Conservation (phyloP, 2,113 vertebrate genomes). For the Pycnonotus jocosus region DNA sequence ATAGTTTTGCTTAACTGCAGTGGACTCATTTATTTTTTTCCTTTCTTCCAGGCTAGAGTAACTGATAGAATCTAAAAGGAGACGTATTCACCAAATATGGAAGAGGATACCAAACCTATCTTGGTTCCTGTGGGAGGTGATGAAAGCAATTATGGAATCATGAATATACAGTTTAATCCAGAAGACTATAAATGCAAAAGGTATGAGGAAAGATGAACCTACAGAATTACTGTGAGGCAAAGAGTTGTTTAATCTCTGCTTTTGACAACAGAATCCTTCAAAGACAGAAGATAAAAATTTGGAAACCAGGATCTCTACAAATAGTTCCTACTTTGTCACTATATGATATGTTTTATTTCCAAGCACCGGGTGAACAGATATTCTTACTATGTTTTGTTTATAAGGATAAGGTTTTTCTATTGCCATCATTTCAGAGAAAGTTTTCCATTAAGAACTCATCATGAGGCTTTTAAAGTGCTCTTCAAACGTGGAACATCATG, state of each 20-base stretch:
- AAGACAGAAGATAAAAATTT: not conserved
- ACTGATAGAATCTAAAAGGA: not conserved
- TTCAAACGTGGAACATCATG: not conserved
- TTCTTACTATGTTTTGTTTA: not conserved
- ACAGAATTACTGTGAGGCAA: not conserved
- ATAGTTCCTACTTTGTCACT: not conserved
- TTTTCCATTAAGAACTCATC: not conserved
- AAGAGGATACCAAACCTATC: conserved; percentile 55
- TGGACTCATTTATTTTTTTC: not conserved
- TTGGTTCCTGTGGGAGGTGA: conserved; percentile 46
- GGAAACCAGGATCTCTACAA: not conserved
- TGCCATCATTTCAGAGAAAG: not conserved
- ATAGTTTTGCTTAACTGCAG: not conserved
- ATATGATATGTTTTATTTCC: not conserved
- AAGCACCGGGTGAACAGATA: not conserved
- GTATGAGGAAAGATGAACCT: conserved; percentile 14
- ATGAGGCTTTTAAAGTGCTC: not conserved
- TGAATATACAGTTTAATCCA: conserved; percentile 74
- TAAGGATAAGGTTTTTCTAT: not conserved
- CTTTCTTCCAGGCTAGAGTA: not conserved
- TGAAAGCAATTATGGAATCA: conserved; percentile 57
- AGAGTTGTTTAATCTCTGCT: not conserved
- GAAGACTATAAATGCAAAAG: conserved; percentile 73
- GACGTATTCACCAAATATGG: not conserved
- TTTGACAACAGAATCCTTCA: not conserved